Evolutionary conservation across 2,797 vertebrate genomes (phyloP).

Genomic region (Halcyon smyrnensis): DNA sequence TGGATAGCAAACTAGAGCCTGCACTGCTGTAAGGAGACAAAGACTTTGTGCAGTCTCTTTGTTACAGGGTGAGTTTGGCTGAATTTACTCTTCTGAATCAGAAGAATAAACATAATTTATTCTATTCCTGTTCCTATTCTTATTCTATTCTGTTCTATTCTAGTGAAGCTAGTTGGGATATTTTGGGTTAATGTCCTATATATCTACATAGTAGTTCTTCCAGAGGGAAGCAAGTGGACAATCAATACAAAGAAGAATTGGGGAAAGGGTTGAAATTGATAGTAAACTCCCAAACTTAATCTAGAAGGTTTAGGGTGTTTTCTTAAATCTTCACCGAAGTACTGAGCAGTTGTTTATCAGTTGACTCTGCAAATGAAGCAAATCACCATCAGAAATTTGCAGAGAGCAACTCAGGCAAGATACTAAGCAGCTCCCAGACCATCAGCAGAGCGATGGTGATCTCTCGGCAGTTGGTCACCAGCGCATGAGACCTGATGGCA

Average conservation of each 20-base stretch:
- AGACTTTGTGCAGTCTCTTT: neutral
- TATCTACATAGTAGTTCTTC: neutral
- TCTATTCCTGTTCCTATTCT: neutral
- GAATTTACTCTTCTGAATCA: rapidly evolving
- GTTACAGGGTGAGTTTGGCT: neutral
- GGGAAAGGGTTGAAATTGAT: neutral
- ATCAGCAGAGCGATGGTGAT: neutral
- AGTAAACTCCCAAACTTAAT: neutral
- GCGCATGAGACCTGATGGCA: neutral
- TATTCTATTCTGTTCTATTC: neutral
- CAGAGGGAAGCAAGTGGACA: neutral
- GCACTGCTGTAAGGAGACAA: neutral
- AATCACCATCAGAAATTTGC: neutral
- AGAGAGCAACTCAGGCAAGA: neutral
- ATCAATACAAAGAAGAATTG: neutral
- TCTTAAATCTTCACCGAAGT: neutral
- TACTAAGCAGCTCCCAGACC: rapidly evolving
- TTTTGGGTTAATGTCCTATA: neutral
- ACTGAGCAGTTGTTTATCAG: neutral
- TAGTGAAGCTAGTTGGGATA: neutral
- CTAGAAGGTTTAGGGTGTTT: neutral
- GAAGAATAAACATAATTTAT: neutral
- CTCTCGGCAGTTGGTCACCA: rapidly evolving
- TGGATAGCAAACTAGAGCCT: neutral
- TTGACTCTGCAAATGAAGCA: neutral